Evolutionary conservation across 2,113 vertebrate genomes (phyloP), one percentile per base, ranked within the genome.

Genomic region (Pygoscelis adeliae): DNA sequence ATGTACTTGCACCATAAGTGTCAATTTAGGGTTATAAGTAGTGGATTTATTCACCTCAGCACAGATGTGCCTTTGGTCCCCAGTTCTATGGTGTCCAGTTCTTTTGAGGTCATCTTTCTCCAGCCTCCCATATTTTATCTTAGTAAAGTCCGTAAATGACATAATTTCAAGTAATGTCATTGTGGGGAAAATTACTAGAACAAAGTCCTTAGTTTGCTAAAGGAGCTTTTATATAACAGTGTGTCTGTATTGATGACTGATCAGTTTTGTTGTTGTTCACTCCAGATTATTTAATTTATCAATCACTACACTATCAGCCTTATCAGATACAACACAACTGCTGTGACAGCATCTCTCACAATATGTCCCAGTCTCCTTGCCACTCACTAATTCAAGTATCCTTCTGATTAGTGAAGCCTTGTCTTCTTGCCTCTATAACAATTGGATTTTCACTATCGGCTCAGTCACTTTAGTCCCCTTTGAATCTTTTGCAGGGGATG

Each of bases 51-150:
- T 95, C 94, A 91, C 77, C 89, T 95, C 89, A 97, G 96, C 91
- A 95, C 94, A 94, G 82, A 90, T 74, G 94, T 96, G 94, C 95
- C 94, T 97, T 96, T 94, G 83, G 91, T 97, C 94, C 62, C 88
- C 95, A 96, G 72, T 80, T 97, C 83, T 89, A 72, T 96, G 93
- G 76, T 62, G 69, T 91, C 93, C 65, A 89, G 34, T 94, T 96
- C 62, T 94, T 95, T 83, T 94, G 84, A 88, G 82, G 72, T 96
- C 80, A 90, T 82, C 86, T 70, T 96, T 93, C 88, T 95, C 85
- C 52, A 89, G 50, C 87, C 88, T 94, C 72, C 90, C 84, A 66
- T 93, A 83, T 77, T 59, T 95, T 69, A 77, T 34, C 87, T 94
- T 67, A 47, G 65, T 92, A 87, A 58, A 93, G 52, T 84, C 50